Base-by-base conservation (phyloP, 2,888 invertebrate species). In the Hypomecis punctinalis region DNA sequence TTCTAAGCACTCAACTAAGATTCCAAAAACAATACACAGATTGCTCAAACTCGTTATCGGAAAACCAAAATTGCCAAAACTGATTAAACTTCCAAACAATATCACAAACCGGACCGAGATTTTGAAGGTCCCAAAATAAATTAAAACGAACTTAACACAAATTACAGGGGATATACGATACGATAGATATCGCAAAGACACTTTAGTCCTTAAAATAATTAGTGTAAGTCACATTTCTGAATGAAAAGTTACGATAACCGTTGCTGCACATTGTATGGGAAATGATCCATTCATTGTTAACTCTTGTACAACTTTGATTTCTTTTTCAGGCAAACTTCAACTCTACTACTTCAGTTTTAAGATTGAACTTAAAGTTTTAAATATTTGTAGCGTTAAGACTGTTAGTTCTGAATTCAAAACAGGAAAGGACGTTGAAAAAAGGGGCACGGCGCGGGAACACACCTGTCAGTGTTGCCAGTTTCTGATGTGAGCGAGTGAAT, bases 391-490 rank as follows among this genome's bases (percentile, higher is more conserved):
- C 11, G 69, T 78, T 84, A 74, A 49, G 78, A 76, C 71, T 77
- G 84, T 80, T 75, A 67, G 69, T 71, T 63, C 66, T 59, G 60
- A 70, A 72, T 69, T 76, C 76, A 73, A 75, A 77, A 80, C 81
- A 83, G 84, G 87, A 90, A 91, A 90, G 92, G 92, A 93, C 93
- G 92, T 91, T 89, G 84, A 91, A 91, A 91, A 92, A 91, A 91
- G 90, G 90, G 91, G 89, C 90, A 89, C 90, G 90, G 84, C 88
- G 87, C 88, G 87, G 90, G 91, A 91, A 91, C 91, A 88, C 92
- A 92, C 93, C 92, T 93, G 93, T 91, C 92, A 89, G 86, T 88
- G 90, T 91, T 91, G 90, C 92, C 86, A 91, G 91, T 92, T 91
- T 91, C 88, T 90, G 88, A 90, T 87, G 89, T 86, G 88, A 86